Evolutionary conservation across 2,888 invertebrate species (phyloP).

Genomic region (Venustoraphidia nigricollis): DNA sequence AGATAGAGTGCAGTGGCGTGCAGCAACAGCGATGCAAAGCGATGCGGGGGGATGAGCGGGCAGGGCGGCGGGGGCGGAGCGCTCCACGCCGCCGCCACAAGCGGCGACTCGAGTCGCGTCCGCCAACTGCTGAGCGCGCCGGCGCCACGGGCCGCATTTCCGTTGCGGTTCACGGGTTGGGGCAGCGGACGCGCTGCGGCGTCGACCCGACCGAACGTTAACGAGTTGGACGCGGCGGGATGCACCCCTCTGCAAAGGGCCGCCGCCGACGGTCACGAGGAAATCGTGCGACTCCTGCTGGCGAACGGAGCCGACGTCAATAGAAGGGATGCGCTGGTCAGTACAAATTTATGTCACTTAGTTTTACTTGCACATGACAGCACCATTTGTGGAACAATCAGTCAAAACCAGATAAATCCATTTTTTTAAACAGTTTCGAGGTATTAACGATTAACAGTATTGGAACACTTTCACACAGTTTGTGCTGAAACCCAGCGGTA

Average conservation of each 20-base stretch:
- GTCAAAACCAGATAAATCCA: too few species aligned
- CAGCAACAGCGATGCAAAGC: too few species aligned
- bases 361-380: too few species aligned
- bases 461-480: too few species aligned
- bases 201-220: constrained; percentile 33
- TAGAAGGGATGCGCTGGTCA: constrained; percentile 59
- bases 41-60: too few species aligned
- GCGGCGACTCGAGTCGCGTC: constrained; percentile 24
- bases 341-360: too few species aligned
- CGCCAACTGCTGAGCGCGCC: constrained; percentile 20
- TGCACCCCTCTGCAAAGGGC: constrained; percentile 65
- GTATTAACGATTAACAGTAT: too few species aligned
- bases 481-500: too few species aligned
- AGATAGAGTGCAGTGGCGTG: too few species aligned
- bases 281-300: constrained; percentile 53
- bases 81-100: constrained; percentile 25
- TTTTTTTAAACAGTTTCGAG: too few species aligned
- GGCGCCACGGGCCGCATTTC: constrained; percentile 17
- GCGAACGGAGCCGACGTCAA: constrained; percentile 52
- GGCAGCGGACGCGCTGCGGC: constrained; percentile 23
- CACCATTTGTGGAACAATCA: too few species aligned
- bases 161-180: constrained; percentile 19
- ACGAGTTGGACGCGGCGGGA: constrained; percentile 38
- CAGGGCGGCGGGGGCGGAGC: constrained; percentile 18
- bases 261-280: constrained; percentile 67